Percentiles rank a stretch among this genome's conserved stretches.
phyloP scores from a whole-genome alignment of 2,113 vertebrate genomes.

The Marmota flaviventris region DNA sequence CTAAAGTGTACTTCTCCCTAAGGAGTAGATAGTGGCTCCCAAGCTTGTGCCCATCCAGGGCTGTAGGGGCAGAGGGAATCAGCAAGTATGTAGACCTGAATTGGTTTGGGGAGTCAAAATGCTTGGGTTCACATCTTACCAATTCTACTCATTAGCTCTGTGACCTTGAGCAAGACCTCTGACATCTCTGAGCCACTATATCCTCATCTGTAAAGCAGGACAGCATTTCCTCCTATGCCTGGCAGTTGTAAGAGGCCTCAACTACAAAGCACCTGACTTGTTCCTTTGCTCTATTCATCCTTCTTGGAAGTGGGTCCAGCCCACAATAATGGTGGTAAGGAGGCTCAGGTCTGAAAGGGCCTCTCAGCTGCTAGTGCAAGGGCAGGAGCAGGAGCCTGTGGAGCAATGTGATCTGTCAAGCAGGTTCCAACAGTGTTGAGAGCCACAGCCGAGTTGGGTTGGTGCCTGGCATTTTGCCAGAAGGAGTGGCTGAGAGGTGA shows the following conservation, averaged over 20 bases:
- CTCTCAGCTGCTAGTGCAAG: neutral
- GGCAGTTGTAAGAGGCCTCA: neutral
- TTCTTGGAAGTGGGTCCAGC: neutral
- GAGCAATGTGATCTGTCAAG: neutral
- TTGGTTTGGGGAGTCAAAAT: neutral
- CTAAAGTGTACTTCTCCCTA: neutral
- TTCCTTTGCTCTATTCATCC: neutral
- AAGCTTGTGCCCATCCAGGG: neutral
- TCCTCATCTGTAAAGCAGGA: neutral
- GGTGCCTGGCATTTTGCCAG: no score
- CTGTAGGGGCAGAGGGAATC: neutral
- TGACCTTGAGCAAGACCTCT: constrained; percentile 51
- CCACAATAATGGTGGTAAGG: neutral
- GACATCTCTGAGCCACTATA: neutral
- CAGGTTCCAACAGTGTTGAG: neutral
- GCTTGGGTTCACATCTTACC: neutral
- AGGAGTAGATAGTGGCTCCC: neutral
- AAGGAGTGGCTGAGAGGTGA: no score
- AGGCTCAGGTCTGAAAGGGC: neutral
- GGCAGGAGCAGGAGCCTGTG: neutral
- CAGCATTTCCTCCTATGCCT: neutral
- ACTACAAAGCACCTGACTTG: no score
- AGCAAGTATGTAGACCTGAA: neutral
- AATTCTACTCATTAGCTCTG: neutral
- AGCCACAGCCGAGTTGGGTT: no score